Evolutionary conservation across 2,888 invertebrate genomes (phyloP).

Genomic region (Polydrusus cervinus): DNA sequence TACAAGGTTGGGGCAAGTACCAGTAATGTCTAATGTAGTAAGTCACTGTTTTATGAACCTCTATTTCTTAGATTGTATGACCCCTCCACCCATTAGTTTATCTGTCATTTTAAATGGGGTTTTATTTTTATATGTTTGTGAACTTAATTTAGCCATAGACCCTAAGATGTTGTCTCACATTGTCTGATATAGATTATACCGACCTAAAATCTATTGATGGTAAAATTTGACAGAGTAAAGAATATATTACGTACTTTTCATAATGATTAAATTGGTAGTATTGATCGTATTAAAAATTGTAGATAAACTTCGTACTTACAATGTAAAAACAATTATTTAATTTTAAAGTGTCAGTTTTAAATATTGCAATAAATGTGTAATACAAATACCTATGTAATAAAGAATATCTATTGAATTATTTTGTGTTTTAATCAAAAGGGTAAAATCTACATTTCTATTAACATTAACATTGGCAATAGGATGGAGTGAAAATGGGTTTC

Average conservation of each 20-base stretch:
- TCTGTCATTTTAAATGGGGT: no score
- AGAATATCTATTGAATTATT: constrained; percentile 38
- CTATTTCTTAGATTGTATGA: no score
- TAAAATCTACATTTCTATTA: no score
- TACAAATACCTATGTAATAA: constrained; percentile 63
- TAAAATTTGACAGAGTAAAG: constrained; percentile 35
- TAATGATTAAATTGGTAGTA: constrained; percentile 37
- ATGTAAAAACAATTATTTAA: constrained; percentile 47
- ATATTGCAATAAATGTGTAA: constrained; percentile 68
- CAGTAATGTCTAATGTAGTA: no score
- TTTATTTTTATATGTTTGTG: no score
- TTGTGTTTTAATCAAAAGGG: neutral
- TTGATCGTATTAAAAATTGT: constrained; percentile 56
- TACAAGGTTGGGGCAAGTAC: no score
- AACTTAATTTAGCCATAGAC: no score
- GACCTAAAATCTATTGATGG: constrained; percentile 29
- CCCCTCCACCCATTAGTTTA: no score
- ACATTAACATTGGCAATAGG: no score
- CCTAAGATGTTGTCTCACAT: neutral
- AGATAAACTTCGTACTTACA: constrained; percentile 67
- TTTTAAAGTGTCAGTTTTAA: constrained; percentile 65
- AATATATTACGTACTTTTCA: constrained; percentile 36
- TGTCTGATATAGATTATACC: constrained; percentile 34
- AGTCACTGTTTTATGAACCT: no score
- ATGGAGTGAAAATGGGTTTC: no score